Evolutionary conservation across 1,140 invertebrate species (phyloP), one percentile per base, ranked within the genome.

Genomic region (Melipona quadrifasciata): DNA sequence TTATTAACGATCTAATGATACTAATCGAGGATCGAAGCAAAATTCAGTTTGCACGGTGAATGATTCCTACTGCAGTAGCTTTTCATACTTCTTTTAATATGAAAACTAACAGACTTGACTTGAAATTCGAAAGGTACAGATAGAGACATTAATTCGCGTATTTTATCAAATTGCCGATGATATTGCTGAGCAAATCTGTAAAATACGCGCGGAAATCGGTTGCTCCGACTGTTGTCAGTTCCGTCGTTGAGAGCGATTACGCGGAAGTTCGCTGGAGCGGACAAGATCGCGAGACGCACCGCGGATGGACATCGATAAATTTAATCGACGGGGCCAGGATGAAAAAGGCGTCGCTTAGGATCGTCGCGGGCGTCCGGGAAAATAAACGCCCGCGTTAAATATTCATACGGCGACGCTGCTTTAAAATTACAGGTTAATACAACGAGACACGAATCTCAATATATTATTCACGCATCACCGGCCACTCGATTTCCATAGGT

Each of bases 311-410:
- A 16, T 6, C 39, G 70, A 73, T 81, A 71, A 80, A 80, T 81
- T 81, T 31, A 31, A 81, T 81, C 57, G 79, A 31, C 39, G 79
- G 24, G 19, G 39, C 39, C 55, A 19, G 55, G 68, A 58, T 39
- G 70, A n/a, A 55, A 51, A 73, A 73, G 24, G 21, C 68, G 68
- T 73, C 70, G 57, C 34, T 70, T 27, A 70, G 51, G 51, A 57
- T 55, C 77, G 51, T 74, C 57, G 79, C 74, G 57, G 79, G 79
- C 79, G 79, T 64, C 39, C 79, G 10, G 70, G 70, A 31, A 81
- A 81, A 81, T 73, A 64, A 81, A 81, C 53, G 79, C 74, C 79
- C 70, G 24, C 68, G 79, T 47, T 71, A 71, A 80, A 80, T 80
- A 80, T 80, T 71, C 78, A 58, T 72, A 72, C 53, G 27, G 39